These are phyloP conservation scores for Aphyosemion australe DNA, from an alignment of 2,113 vertebrate genomes.

Conservation along the genomic window DNA sequence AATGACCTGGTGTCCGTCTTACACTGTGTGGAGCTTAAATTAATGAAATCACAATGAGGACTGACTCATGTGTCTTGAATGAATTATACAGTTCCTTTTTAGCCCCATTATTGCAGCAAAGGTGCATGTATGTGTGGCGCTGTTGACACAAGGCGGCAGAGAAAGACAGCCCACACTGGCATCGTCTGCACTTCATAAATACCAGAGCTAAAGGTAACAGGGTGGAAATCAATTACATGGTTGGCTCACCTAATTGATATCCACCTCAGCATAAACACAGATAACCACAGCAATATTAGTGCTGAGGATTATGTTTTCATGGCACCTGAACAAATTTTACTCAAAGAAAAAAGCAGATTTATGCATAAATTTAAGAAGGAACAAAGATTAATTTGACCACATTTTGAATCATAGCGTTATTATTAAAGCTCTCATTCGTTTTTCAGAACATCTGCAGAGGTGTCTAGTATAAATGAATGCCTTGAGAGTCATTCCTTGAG, in stretches of 20 bases:
- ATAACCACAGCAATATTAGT: slow-evolving; percentile 62
- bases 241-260: slow-evolving; percentile 80
- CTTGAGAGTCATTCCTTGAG: too few relatives aligned
- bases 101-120: slow-evolving; percentile 34
- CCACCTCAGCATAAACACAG: slow-evolving; percentile 75
- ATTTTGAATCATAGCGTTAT: too few relatives aligned
- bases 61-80: slow-evolving; percentile 34
- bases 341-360: neutral
- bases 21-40: neutral
- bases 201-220: slow-evolving; percentile 71
- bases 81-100: slow-evolving; percentile 55
- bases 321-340: slow-evolving; percentile 29
- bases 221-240: slow-evolving; percentile 83
- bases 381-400: too few relatives aligned
- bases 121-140: slow-evolving; percentile 46
- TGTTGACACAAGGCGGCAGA: slow-evolving; percentile 57
- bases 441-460: too few relatives aligned
- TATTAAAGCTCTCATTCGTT: too few relatives aligned
- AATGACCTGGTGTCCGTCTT: slow-evolving; percentile 50
- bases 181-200: slow-evolving; percentile 59
- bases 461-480: too few relatives aligned
- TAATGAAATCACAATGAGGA: slow-evolving; percentile 53
- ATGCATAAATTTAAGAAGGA: too few relatives aligned
- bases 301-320: slow-evolving; percentile 45
- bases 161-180: slow-evolving; percentile 36